Evolutionary conservation across 2,888 invertebrate genomes (phyloP), one percentile per base, ranked within the genome.

Genomic region (Troilus luridus): DNA sequence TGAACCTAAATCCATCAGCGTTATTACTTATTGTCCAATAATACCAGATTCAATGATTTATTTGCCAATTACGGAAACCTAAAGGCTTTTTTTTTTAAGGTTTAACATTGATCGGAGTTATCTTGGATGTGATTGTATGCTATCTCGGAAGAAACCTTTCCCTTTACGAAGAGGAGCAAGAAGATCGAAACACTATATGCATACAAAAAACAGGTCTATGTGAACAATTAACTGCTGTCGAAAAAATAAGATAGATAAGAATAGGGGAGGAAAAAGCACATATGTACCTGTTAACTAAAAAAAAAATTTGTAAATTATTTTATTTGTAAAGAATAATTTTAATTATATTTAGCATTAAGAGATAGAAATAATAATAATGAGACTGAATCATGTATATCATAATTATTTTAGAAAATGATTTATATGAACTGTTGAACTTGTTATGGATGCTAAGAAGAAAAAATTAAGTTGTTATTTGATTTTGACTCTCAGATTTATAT

Each of bases 111-210:
- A 93, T 96, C 64, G 96, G 96, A 54, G 95, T 95, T 5, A 27
- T 95, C n/a, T 95, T 96, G 92, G 96, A 96, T 93, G 93, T 94
- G 6, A 93, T 95, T 2, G 96, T 96, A 6, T 96, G 96, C 94
- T 95, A 95, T 93, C 94, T 95, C 90, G 96, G 95, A 0, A 95
- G 95, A 92, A 94, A 95, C 93, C 93, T 96, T 91, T 95, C 96
- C 93, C 94, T 96, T 10, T 96, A 96, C 93, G 95, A 95, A 56
- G 93, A 93, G 89, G 93, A 93, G 64, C 17, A 77, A 14, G 58
- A 58, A 54, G 59, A 77, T 5, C 67, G n/a, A 58, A 72, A 59
- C 12, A 24, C 0, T 56, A 88, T 19, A 12, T 56, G n/a, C n/a
- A 11, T 8, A n/a, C 56, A 12, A 56, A 85, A 3, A n/a, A n/a